A percentile compares a stretch with the other conserved stretches of the same genome.
Conservation (phyloP, 2,888 invertebrate species). For the Chrysina gloriosa region DNA sequence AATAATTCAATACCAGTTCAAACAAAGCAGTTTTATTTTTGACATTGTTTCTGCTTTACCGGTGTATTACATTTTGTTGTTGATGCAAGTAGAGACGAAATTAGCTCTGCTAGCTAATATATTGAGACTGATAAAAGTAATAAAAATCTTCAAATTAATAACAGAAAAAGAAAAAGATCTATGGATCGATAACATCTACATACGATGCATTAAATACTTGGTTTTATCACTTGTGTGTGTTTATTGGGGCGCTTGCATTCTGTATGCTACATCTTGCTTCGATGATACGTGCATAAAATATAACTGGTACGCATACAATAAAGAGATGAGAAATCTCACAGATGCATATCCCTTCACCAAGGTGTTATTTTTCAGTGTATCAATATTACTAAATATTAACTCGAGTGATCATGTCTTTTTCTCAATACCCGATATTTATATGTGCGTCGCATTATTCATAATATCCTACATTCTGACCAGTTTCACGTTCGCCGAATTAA, state of each 20-base stretch:
- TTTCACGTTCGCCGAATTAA: constrained; percentile 36
- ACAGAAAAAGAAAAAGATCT: constrained; percentile 32
- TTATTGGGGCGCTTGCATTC: constrained; percentile 36
- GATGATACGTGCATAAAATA: background rate
- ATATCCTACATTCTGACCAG: constrained; percentile 18
- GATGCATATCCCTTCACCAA: constrained; percentile 1
- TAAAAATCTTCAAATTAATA: constrained; percentile 41
- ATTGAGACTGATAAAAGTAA: constrained; percentile 40
- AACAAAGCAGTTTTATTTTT: constrained; percentile 33
- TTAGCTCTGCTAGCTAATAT: background rate
- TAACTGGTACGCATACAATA: constrained; percentile 29
- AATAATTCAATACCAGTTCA: constrained; percentile 35
- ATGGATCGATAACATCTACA: constrained; percentile 32
- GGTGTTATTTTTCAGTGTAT: constrained; percentile 23
- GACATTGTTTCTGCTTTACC: constrained; percentile 38
- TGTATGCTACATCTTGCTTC: constrained; percentile 38
- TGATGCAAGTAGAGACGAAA: constrained; percentile 3
- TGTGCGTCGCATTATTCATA: constrained; percentile 21
- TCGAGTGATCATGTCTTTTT: constrained; percentile 34
- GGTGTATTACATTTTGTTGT: background rate
- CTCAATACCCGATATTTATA: constrained; percentile 21
- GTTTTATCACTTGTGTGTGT: constrained; percentile 6
- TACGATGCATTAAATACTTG: constrained; percentile 41
- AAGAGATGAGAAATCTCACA: background rate
- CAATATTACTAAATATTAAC: constrained; percentile 26